Evolutionary conservation across 2,888 invertebrate genomes (phyloP).

Genomic region (Quadriops clusia): DNA sequence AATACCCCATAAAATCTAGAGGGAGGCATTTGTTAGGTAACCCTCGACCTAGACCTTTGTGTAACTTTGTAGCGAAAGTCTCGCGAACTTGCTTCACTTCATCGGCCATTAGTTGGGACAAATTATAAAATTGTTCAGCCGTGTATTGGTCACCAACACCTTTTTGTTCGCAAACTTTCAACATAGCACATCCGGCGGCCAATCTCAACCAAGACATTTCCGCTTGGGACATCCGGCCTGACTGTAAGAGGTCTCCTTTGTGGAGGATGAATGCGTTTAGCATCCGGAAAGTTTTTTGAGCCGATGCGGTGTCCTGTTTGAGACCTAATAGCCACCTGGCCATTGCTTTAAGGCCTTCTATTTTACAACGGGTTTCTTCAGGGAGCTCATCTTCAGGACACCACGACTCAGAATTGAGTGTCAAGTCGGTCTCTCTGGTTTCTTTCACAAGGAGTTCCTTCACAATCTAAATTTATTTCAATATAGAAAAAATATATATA

Average conservation of each 20-base stretch:
- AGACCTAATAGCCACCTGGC: constrained; percentile 90
- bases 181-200: constrained; percentile 88
- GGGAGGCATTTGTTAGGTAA: constrained; percentile 85
- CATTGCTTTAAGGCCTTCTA: constrained; percentile 92
- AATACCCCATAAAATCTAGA: constrained; percentile 93
- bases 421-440: constrained; percentile 36
- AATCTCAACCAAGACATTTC: constrained; percentile 91
- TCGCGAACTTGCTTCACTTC: constrained; percentile 80
- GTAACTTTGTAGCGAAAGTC: constrained; percentile 77
- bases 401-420: constrained; percentile 54
- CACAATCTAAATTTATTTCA: constrained; percentile 56
- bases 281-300: constrained; percentile 90
- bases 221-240: constrained; percentile 62
- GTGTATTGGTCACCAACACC: constrained; percentile 91
- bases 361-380: constrained; percentile 82
- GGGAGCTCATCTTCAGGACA: constrained; percentile 78
- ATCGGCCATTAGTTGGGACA: constrained; percentile 81
- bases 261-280: constrained; percentile 86
- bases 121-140: constrained; percentile 87
- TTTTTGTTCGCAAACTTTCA: constrained; percentile 94
- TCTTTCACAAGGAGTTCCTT: constrained; percentile 88
- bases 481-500: constrained; percentile 4
- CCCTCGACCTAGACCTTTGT: constrained; percentile 76
- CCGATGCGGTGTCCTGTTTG: constrained; percentile 75
- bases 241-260: constrained; percentile 55